Evolutionary conservation across 2,113 vertebrate species (phyloP), one percentile per base, ranked within the genome.

Genomic region (Cinclus mexicanus): DNA sequence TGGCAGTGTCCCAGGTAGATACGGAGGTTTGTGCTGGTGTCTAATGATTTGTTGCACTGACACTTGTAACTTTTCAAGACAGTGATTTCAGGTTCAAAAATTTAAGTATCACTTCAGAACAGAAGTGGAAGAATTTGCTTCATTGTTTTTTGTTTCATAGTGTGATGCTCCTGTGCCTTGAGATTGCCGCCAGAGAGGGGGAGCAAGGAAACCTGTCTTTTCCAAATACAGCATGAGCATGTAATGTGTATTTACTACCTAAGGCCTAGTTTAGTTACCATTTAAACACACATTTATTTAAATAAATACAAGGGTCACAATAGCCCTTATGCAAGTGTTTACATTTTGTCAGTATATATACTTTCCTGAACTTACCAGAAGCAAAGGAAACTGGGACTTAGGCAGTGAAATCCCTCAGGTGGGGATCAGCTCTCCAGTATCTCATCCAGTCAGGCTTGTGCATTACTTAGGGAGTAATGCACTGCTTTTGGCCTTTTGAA

Each of bases 341-440:
- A 15, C 18, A 11, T 52, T 50, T 49, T 42, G 6, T 77, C 37
- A 44, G 28, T 13, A 8, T 28, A 21, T 59, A 3, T 4, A 4
- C 41, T 70, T 61, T 72, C 35, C 68, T 70, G 72, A 42, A 26
- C 3, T 39, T 12, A 35, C 24, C 59, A 26, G 35, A 59, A 41
- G 16, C 21, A 31, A 42, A 78, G 35, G 33, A 76, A 69, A 22
- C 24, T 4, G 64, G 31, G 52, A 6, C 3, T 35, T 10, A 2
- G 0, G 10, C 22, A 17, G 26, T 67, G 55, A 61, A 42, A 33
- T 8, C 14, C 10, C 37, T 20, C 49, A n/a, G 65, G 23, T 21
- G 9, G 41, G 25, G 46, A 3, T 12, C 31, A 2, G 37, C 4
- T 28, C 39, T 49, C 12, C 22, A 7, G 67, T 3, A 1, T 8